phyloP scores from a whole-genome alignment of 92 coral and sea anemone genomes.

The Siderastrea radians region DNA sequence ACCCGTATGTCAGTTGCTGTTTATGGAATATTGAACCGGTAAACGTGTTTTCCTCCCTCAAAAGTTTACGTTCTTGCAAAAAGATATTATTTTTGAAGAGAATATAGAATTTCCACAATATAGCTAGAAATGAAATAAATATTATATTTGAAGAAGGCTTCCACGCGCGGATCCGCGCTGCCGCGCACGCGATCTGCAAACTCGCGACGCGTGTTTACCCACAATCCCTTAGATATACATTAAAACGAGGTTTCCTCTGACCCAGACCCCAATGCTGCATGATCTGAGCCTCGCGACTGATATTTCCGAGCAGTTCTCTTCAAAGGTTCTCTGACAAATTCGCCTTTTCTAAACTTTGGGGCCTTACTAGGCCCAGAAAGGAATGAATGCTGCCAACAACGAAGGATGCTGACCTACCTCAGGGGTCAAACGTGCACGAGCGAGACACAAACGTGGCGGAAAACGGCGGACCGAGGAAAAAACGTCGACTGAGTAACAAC shows the following conservation, averaged over 20 bases:
- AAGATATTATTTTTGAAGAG: no score
- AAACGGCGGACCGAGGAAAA: constrained; percentile 85
- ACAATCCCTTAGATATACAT: background rate
- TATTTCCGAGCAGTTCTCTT: constrained; percentile 17
- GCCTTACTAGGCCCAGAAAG: constrained; percentile 83
- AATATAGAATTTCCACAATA: no score
- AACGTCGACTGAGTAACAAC: constrained; percentile 86
- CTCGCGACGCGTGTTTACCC: constrained; percentile 23
- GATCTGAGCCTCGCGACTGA: constrained; percentile 37
- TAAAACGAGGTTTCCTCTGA: constrained; percentile 4
- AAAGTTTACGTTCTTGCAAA: no score
- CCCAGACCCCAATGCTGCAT: constrained; percentile 29
- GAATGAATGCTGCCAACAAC: constrained; percentile 99
- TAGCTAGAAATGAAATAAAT: no score
- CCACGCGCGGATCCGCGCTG: background rate
- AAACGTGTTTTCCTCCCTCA: no score
- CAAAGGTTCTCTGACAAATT: constrained; percentile 20
- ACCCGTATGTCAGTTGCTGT: no score
- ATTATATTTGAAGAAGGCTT: background rate
- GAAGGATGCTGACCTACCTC: constrained; percentile 90
- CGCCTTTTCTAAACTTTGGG: constrained; percentile 49
- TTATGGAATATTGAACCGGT: no score
- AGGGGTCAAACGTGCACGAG: constrained; percentile 80
- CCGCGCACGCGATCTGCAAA: background rate
- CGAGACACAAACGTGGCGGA: constrained; percentile 87